Base-by-base conservation (phyloP, 2,888 invertebrate species). In the Tipula unca region DNA sequence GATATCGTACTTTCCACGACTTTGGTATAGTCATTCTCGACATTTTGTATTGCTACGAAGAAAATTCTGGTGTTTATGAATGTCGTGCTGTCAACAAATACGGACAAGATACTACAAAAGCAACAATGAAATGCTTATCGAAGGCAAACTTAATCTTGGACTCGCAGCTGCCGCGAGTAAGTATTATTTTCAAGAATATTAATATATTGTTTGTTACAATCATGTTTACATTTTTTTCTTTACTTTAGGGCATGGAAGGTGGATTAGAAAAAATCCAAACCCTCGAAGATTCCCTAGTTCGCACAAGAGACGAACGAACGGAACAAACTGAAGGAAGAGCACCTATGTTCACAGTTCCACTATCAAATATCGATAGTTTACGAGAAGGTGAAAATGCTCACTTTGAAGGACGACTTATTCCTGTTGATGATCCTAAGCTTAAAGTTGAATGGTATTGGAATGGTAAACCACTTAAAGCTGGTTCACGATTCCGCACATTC, bases 1-100 rank as follows among this genome's bases (percentile, higher is more conserved):
- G 99, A 87, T 99, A 98, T 91, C 94, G 98, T 88, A 98, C 98
- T 86, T 98, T 98, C 95, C 97, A 98, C 89, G 98, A 99, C 89
- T 99, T 99, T 90, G 98, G 98, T 87, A 97, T 98, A 89, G 98
- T 98, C 85, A 98, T 98, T 88, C 92, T 99, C 89, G 98, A 98
- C 89, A 98, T 99, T 88, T 91, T 98, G 48, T 98, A 98, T 89
- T 98, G 98, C 89, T 98, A 98, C 89, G 98, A 98, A 91, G 98
- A 98, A 91, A 98, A 98, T 90, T 97, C 97, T 83, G 98, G 98
- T 85, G 94, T 94, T 86, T 98, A 98, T 89, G 98, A 98, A 91
- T 98, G 98, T 89, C 93, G 97, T 88, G 98, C 98, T 48, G 94
- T 95, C 25, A 98, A 98, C 89, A 97, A 98, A 91, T 93, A 96